These are phyloP conservation scores for Tympanoctomys barrerae DNA, from an alignment of 2,797 vertebrate genomes.

Conservation along the genomic window DNA sequence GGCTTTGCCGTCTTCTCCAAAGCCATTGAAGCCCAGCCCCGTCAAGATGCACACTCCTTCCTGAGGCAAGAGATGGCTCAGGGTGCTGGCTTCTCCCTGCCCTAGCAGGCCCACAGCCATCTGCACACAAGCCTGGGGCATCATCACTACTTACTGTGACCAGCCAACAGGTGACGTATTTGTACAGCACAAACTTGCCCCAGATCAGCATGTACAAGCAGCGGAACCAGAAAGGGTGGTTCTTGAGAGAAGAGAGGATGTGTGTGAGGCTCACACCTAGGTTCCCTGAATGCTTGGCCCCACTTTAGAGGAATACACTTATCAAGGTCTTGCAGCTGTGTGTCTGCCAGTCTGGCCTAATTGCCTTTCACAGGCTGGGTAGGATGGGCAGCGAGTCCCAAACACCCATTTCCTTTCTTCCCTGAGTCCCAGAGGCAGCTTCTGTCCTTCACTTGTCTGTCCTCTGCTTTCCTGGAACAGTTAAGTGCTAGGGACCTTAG, in stretches of 20 bases:
- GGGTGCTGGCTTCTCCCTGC: not conserved
- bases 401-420: not conserved
- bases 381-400: not conserved
- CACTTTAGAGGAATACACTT: not conserved
- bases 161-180: constrained; percentile 99
- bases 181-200: constrained; percentile 97
- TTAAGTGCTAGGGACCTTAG: not conserved
- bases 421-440: not conserved
- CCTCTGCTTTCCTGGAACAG: not conserved
- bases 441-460: not conserved
- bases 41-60: constrained; percentile 97
- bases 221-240: constrained; percentile 95
- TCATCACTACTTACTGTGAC: constrained; percentile 93
- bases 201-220: constrained; percentile 96
- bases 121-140: not conserved
- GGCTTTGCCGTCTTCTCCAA: constrained; percentile 87
- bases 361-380: not conserved
- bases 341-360: too few species aligned
- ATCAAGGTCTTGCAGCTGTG: not conserved
- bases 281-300: not conserved
- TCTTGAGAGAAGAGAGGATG: constrained; percentile 86
- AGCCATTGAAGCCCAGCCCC: constrained; percentile 95
- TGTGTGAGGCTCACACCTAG: accelerated
- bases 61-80: constrained; percentile 86
- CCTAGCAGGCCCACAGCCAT: not conserved